Percentiles rank a stretch among this genome's conserved stretches.
Evolutionary conservation across 2,888 invertebrate species (phyloP).

Genomic region (Papilio elwesi): DNA sequence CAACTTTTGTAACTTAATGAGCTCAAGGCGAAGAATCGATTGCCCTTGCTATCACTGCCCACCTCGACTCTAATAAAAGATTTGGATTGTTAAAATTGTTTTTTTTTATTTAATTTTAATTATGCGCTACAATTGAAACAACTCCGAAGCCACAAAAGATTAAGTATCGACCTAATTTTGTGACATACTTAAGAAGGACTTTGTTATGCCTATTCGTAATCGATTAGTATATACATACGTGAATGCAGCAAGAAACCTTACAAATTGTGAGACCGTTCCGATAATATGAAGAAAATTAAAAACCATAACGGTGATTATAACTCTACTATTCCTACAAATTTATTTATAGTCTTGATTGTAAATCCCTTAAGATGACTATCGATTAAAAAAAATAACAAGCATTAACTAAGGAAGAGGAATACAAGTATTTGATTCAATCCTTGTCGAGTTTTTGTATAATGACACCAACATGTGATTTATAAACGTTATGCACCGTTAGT

Average conservation of each 20-base stretch:
- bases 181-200: conserved; percentile 8
- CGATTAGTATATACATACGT: neutral
- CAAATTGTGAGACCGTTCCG: too few relatives aligned
- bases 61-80: conserved; percentile 3
- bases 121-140: neutral
- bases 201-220: conserved; percentile 1
- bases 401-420: neutral
- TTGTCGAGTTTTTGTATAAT: conserved; percentile 48
- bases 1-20: conserved; percentile 14
- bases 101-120: neutral
- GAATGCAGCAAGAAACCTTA: neutral
- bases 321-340: too few relatives aligned
- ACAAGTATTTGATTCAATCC: neutral
- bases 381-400: neutral
- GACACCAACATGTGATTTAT: conserved; percentile 56
- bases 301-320: too few relatives aligned
- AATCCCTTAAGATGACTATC: too few relatives aligned
- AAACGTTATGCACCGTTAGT: conserved; percentile 14
- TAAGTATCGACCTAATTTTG: neutral
- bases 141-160: conserved; percentile 6
- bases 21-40: conserved; percentile 12
- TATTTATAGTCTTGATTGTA: too few relatives aligned
- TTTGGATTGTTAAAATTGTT: neutral
- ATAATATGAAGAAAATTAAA: too few relatives aligned
- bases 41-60: conserved; percentile 22